Evolutionary conservation across 1,140 invertebrate genomes (phyloP).

Genomic region (Anoplolepis gracilipes): DNA sequence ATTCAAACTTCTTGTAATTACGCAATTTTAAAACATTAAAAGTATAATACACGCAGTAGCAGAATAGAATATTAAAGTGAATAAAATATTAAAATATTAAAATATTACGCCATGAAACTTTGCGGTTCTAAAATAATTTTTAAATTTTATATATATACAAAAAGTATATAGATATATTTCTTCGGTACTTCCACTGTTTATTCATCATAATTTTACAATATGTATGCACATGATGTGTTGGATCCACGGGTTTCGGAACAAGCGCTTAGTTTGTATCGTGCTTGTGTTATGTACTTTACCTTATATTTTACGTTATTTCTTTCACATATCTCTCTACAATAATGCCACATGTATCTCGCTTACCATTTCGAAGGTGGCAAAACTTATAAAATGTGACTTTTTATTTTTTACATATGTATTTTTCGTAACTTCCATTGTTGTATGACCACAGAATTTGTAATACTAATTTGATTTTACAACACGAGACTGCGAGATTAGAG

Average conservation of each 20-base stretch:
- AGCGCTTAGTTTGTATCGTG: conserved; percentile 73
- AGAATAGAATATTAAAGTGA: background rate
- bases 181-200: conserved; percentile 83
- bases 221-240: conserved; percentile 79
- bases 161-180: conserved; percentile 40
- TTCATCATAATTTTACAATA: conserved; percentile 84
- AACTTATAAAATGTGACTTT: conserved; percentile 76
- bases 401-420: conserved; percentile 63
- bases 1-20: conserved; percentile 8
- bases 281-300: conserved; percentile 70
- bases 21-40: conserved; percentile 27
- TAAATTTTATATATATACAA: conserved; percentile 58
- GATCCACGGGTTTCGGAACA: conserved; percentile 75
- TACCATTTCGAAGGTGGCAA: conserved; percentile 75
- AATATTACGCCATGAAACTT: conserved; percentile 10
- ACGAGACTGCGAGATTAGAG: conserved; percentile 79
- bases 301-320: conserved; percentile 67
- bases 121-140: conserved; percentile 53
- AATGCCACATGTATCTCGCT: conserved; percentile 74
- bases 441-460: conserved; percentile 75
- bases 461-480: conserved; percentile 84
- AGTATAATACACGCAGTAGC: background rate
- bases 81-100: background rate
- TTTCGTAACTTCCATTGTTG: conserved; percentile 71
- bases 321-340: conserved; percentile 71